A percentile compares a stretch with the other conserved stretches of the same genome.
Evolutionary conservation across 1,140 invertebrate genomes (phyloP).

Genomic region (Drosophila arizonae): DNA sequence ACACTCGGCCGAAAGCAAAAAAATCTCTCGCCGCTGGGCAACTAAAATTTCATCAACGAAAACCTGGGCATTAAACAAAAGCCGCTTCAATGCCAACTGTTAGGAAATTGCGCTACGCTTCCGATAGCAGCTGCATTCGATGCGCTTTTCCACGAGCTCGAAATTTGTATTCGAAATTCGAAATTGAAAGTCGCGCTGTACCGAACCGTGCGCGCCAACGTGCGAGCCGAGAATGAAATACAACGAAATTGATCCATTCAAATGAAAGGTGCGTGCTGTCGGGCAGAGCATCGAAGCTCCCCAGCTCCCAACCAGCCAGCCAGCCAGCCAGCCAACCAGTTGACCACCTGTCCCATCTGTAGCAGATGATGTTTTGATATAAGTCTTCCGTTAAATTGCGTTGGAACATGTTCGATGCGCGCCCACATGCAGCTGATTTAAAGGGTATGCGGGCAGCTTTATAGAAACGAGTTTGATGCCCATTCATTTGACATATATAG

Average conservation of each 20-base stretch:
- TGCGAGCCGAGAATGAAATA: conserved; percentile 67
- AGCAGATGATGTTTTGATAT: conserved; percentile 44
- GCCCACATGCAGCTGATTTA: conserved; percentile 61
- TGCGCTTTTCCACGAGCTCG: conserved; percentile 38
- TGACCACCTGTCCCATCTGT: conserved; percentile 16
- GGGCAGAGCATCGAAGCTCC: not conserved
- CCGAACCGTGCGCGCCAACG: conserved; percentile 59
- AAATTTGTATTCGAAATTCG: not conserved
- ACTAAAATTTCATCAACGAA: conserved; percentile 64
- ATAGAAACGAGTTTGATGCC: conserved; percentile 77
- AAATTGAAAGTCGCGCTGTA: conserved; percentile 18
- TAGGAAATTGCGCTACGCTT: conserved; percentile 66
- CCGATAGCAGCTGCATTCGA: conserved; percentile 48
- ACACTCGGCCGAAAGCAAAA: conserved; percentile 45
- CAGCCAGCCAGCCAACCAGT: conserved; percentile 10
- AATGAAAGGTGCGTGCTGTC: conserved; percentile 51
- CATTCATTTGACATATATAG: conserved; percentile 5
- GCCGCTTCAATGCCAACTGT: conserved; percentile 68
- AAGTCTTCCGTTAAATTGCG: conserved; percentile 53
- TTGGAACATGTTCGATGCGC: conserved; percentile 77
- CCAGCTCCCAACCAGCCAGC: not conserved
- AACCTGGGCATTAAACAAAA: conserved; percentile 44
- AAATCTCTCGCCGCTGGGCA: conserved; percentile 39
- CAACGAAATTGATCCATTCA: conserved; percentile 39
- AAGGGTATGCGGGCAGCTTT: conserved; percentile 82